Base-by-base conservation (phyloP, 2,888 invertebrate genomes). In the Melinaea menophilus region DNA sequence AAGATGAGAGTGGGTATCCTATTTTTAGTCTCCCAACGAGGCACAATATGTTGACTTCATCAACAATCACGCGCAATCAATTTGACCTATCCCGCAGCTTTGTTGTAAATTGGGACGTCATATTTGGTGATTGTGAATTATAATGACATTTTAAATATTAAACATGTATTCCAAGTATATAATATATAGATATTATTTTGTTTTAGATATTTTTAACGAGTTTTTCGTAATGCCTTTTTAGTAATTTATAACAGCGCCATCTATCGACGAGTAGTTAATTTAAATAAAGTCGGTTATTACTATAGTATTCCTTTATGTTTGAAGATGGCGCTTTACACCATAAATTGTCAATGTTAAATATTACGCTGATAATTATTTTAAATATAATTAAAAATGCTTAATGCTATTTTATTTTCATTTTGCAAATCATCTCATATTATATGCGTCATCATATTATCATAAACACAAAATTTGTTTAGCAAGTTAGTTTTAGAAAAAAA, bases 61-160 rank as follows among this genome's bases (percentile, higher is more conserved):
- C 79, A 79, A 79, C 78, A 76, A 74, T 79, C 73, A 74, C 80
- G 85, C 85, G 85, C 88, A 85, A 85, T 87, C 85, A 86, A 85
- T 87, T 88, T 86, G 85, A 84, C 83, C 82, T 78, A 82, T 79
- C 72, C 79, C 75, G 69, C 71, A 75, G 77, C 77, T 79, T 80
- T 80, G 78, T 79, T 76, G 73, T 75, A 71, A 64, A 65, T 63
- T 57, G 22, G 56, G 56, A 46, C 56, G 59, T 60, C 45, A 58
- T 63, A 59, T 58, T 47, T 55, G 46, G 35, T 48, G 37, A 48
- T 46, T 33, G 3, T 41, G 67, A 70, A 66, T 72, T 64, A 66
- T 64, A 71, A 69, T 69, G 65, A 11, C 1, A 58, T 31, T 31
- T 31, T 31, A 31, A 9, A 31, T 31, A 31, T 51, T 51, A 3